phyloP scores from a whole-genome alignment of 2,888 invertebrate species.

The Drosophila pseudotalamancana region DNA sequence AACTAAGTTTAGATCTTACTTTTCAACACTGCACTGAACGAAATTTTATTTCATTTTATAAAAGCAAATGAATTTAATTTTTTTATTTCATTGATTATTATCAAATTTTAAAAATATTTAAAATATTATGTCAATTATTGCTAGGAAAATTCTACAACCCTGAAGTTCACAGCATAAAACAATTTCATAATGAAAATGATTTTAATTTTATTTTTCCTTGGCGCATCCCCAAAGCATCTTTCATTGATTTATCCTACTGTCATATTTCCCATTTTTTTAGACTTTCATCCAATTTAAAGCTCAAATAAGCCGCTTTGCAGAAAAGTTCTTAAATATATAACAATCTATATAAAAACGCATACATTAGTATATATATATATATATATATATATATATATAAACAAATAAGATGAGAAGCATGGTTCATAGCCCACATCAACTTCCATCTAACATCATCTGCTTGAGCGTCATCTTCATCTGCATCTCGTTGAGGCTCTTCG shows the following conservation, averaged over 20 bases:
- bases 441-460: slow-evolving; percentile 15
- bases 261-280: slow-evolving; percentile 11
- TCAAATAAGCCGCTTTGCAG: slow-evolving; percentile 15
- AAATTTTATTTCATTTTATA: not conserved
- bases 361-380: too few relatives aligned
- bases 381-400: slow-evolving; percentile 4
- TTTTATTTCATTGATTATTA: not conserved
- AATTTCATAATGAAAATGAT: not conserved
- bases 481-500: slow-evolving; percentile 27
- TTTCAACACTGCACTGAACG: not conserved
- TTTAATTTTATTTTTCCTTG: not conserved
- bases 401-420: slow-evolving; percentile 28
- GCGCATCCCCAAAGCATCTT: too few relatives aligned
- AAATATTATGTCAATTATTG: too few relatives aligned
- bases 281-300: slow-evolving; percentile 13
- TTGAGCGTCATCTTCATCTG: slow-evolving; percentile 47
- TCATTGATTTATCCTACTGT: slow-evolving; percentile 30
- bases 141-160: too few relatives aligned
- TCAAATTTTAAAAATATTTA: too few relatives aligned
- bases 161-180: too few relatives aligned
- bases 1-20: not conserved
- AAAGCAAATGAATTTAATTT: not conserved
- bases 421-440: slow-evolving; percentile 22
- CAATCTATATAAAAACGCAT: slow-evolving; percentile 43
- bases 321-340: slow-evolving; percentile 42